These are phyloP conservation scores for Myopa tessellatipennis DNA, from an alignment of 2,888 invertebrate genomes.

Conservation along the genomic window DNA sequence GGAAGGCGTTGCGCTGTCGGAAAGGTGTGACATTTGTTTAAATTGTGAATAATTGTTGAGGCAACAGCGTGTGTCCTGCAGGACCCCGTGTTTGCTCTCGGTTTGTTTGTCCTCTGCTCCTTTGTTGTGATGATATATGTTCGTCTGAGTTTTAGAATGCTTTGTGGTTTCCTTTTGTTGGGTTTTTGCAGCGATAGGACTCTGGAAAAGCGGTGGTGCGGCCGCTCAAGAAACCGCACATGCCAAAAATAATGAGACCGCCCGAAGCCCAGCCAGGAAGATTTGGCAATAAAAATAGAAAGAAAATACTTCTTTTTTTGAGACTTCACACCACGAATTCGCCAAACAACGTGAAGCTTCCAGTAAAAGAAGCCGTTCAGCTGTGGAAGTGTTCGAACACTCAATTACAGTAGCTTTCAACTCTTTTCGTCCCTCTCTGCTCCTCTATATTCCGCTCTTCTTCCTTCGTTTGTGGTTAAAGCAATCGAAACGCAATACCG, in stretches of 20 bases:
- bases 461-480: neutral
- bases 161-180: constrained; percentile 15
- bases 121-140: constrained; percentile 15
- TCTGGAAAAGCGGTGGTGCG: neutral
- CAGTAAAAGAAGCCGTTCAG: neutral
- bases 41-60: constrained; percentile 48
- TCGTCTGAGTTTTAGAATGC: neutral
- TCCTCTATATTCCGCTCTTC: neutral
- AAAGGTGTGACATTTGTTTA: constrained; percentile 49
- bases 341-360: too few relatives aligned
- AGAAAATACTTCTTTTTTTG: too few relatives aligned
- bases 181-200: neutral
- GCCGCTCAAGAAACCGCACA: too few relatives aligned
- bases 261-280: too few relatives aligned
- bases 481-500: neutral
- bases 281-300: too few relatives aligned
- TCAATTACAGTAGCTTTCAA: constrained; percentile 11
- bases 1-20: neutral
- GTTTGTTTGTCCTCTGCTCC: neutral
- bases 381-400: neutral
- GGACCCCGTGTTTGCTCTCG: constrained; percentile 14
- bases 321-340: too few relatives aligned
- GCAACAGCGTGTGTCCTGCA: constrained; percentile 23
- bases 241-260: too few relatives aligned
- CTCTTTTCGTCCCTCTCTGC: neutral